Base-by-base conservation (phyloP, 2,113 vertebrate genomes). In the Theropithecus gelada region DNA sequence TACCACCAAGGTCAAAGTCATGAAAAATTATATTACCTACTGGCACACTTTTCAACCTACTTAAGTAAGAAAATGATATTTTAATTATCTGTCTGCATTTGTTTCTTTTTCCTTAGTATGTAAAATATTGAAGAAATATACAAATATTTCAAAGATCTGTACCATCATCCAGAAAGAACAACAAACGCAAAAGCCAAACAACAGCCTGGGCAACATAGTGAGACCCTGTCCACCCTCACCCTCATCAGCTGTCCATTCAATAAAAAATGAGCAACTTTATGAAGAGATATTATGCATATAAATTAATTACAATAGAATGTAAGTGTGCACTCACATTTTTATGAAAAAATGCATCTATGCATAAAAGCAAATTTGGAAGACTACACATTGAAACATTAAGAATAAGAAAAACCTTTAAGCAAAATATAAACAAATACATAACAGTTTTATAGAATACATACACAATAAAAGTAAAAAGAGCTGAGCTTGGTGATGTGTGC, bases 31-130 rank as follows among this genome's bases (percentile, higher is more conserved):
- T 78, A 80, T 87, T 93, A 90, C 35, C 22, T 76, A 50, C 81
- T 95, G 17, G n/a, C 68, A 55, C 88, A 94, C 48, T 95, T 97
- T 97, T 90, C 64, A 95, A 97, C 38, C 78, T 88, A 96, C 27
- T 75, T 82, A 94, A 76, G 25, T n/a, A 78, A 90, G 43, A 82
- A 85, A 81, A 93, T 32, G 38, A 76, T 1, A 68, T 84, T 91
- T 85, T 82, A 89, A 94, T 92, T 92, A 92, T 32, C 50, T 92
- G 30, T 88, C 48, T 88, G 30, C 40, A 40, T 32, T 50, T 2
- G 3, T 91, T 96, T 95, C 25, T 93, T 93, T 96, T 95, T 64
- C 57, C 89, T 92, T 92, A 43, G 66, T 73, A 81, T 72, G 57
- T 86, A 90, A 90, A 94, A 82, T 86, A 38, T 30, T 87, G 68